Conservation (phyloP, 2,113 vertebrate species). For the Eudyptes chrysolophus region DNA sequence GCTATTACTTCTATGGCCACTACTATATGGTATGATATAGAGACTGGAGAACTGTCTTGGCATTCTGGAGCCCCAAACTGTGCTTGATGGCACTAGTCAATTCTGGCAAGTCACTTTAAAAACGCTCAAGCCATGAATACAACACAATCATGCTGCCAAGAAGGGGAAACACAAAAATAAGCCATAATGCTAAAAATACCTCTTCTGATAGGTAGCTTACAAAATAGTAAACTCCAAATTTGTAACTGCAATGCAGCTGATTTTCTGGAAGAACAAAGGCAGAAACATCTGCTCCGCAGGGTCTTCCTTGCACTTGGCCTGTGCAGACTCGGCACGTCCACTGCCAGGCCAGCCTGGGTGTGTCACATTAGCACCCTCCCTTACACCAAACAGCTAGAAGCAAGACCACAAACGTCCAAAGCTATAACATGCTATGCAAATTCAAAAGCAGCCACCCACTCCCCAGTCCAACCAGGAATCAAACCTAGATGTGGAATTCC, state of each 20-base stretch:
- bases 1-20: not conserved
- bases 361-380: not conserved
- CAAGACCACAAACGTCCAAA: not conserved
- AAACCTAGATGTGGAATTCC: not conserved
- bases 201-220: not conserved
- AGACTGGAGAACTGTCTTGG: not conserved
- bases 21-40: not conserved
- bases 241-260: not conserved
- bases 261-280: not conserved
- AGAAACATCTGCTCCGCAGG: not conserved
- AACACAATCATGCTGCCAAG: not conserved
- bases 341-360: not conserved
- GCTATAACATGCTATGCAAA: not conserved
- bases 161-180: not conserved
- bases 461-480: not conserved
- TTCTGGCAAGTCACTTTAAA: not conserved
- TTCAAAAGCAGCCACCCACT: not conserved
- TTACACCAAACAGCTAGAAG: not conserved
- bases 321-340: fast-evolving
- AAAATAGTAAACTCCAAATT: not conserved
- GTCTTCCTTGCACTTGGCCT: not conserved
- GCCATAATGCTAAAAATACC: not conserved
- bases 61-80: not conserved
- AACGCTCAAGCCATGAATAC: not conserved
- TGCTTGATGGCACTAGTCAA: not conserved